phyloP scores from a whole-genome alignment of 1,140 invertebrate genomes.

The Venturia canescens region DNA sequence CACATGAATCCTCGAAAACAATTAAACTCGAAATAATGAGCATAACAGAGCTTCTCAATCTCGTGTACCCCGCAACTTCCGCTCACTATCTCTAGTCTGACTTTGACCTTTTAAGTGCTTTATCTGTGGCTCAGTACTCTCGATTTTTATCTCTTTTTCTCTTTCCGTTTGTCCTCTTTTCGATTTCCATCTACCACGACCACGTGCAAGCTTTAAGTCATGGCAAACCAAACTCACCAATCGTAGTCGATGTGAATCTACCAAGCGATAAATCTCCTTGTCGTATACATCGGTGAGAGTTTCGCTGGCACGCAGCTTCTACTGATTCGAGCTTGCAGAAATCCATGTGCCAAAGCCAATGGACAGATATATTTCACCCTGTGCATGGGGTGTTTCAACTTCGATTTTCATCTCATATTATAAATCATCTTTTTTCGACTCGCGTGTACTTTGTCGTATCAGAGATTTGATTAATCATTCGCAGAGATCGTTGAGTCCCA shows the following conservation, averaged over 20 bases:
- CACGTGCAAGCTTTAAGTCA: background rate
- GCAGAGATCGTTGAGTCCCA: no score
- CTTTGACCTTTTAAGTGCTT: slow-evolving; percentile 29
- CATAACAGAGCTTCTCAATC: no score
- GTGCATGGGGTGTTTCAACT: background rate
- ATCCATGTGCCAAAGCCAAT: background rate
- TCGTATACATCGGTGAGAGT: background rate
- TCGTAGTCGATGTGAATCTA: slow-evolving; percentile 30
- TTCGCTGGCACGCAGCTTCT: slow-evolving; percentile 15
- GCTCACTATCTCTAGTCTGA: background rate
- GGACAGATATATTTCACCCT: background rate
- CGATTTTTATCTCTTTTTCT: background rate
- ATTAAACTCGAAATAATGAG: background rate
- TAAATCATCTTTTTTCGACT: no score
- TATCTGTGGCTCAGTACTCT: background rate
- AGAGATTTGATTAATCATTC: no score
- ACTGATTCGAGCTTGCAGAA: background rate
- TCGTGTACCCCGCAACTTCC: background rate
- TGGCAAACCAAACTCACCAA: slow-evolving; percentile 38
- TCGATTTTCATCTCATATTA: background rate
- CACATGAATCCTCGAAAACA: slow-evolving; percentile 14
- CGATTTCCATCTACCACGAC: background rate
- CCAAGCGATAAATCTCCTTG: slow-evolving; percentile 20
- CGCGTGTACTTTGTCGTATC: no score
- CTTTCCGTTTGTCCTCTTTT: background rate